A percentile compares a stretch with the other conserved stretches of the same genome.
Conservation (phyloP, 2,888 invertebrate genomes). For the Morpho deidamia region DNA sequence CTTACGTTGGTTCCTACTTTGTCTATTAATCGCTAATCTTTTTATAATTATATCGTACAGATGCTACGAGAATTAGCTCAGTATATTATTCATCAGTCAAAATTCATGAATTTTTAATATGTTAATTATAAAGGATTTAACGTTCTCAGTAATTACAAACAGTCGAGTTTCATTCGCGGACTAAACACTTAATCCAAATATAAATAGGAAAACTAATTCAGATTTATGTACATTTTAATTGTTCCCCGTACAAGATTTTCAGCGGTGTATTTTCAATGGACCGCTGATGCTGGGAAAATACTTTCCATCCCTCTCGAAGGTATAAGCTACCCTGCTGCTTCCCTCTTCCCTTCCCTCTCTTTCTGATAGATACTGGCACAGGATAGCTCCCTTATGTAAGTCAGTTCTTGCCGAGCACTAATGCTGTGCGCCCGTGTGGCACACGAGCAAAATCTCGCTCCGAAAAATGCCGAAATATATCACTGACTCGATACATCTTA, state of each 20-base stretch:
- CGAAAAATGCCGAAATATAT: conserved; percentile 49
- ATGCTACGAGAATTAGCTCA: conserved; percentile 6
- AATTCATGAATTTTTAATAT: conserved; percentile 21
- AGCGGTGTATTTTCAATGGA: conserved; percentile 45
- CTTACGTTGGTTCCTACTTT: no score
- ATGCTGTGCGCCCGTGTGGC: conserved; percentile 42
- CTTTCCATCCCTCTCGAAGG: conserved; percentile 56
- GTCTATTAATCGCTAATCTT: no score
- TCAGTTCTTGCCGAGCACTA: conserved; percentile 54
- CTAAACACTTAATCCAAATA: conserved; percentile 50
- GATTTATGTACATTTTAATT: conserved; percentile 72
- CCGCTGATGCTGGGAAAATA: conserved; percentile 53
- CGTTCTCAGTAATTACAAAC: conserved; percentile 12
- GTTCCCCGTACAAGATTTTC: conserved; percentile 66
- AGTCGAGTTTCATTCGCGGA: conserved; percentile 39
- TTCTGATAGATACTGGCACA: conserved; percentile 55
- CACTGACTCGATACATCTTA: conserved; percentile 16
- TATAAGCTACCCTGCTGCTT: conserved; percentile 50
- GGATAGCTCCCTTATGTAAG: conserved; percentile 74
- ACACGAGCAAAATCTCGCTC: conserved; percentile 27
- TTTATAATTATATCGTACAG: no score
- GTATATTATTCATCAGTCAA: conserved; percentile 17
- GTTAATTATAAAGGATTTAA: conserved; percentile 21
- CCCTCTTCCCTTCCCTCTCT: conserved; percentile 53
- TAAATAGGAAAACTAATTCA: conserved; percentile 31